phyloP scores from a whole-genome alignment of 1,140 invertebrate genomes.

The Hestina assimilis region DNA sequence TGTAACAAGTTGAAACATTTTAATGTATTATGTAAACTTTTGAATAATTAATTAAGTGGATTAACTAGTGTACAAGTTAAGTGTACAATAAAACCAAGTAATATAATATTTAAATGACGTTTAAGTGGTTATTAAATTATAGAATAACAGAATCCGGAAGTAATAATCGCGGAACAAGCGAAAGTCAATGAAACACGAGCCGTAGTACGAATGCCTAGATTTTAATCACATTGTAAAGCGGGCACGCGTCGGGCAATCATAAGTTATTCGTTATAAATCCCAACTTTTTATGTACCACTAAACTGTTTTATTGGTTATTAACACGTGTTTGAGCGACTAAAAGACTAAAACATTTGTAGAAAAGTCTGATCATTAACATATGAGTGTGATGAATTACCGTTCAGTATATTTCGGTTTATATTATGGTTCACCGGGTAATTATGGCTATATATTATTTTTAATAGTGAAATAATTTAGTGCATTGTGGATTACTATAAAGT shows the following conservation, averaged over 20 bases:
- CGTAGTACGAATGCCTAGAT: slow-evolving; percentile 41
- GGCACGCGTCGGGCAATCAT: slow-evolving; percentile 55
- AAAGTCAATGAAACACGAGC: slow-evolving; percentile 54
- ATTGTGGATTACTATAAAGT: slow-evolving; percentile 19
- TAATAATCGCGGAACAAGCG: slow-evolving; percentile 33
- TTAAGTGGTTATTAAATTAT: slow-evolving; percentile 19
- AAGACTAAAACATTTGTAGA: slow-evolving; percentile 73
- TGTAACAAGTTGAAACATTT: slow-evolving; percentile 12
- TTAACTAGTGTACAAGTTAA: neutral
- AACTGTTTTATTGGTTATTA: slow-evolving; percentile 76
- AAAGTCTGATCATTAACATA: slow-evolving; percentile 69
- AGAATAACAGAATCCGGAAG: slow-evolving; percentile 23
- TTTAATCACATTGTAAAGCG: slow-evolving; percentile 55
- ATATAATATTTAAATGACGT: slow-evolving; percentile 18
- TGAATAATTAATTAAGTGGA: neutral
- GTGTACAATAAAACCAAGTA: slow-evolving; percentile 11
- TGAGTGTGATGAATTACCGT: slow-evolving; percentile 59
- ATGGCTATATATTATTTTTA: slow-evolving; percentile 40
- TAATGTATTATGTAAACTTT: neutral
- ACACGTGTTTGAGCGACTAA: slow-evolving; percentile 69
- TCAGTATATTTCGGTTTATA: slow-evolving; percentile 35
- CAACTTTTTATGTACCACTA: slow-evolving; percentile 76
- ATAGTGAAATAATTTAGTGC: slow-evolving; percentile 23
- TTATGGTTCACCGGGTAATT: slow-evolving; percentile 40
- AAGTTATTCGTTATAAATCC: slow-evolving; percentile 74